Evolutionary conservation across 2,888 invertebrate species (phyloP), one percentile per base, ranked within the genome.

Genomic region (Diploptera punctata): DNA sequence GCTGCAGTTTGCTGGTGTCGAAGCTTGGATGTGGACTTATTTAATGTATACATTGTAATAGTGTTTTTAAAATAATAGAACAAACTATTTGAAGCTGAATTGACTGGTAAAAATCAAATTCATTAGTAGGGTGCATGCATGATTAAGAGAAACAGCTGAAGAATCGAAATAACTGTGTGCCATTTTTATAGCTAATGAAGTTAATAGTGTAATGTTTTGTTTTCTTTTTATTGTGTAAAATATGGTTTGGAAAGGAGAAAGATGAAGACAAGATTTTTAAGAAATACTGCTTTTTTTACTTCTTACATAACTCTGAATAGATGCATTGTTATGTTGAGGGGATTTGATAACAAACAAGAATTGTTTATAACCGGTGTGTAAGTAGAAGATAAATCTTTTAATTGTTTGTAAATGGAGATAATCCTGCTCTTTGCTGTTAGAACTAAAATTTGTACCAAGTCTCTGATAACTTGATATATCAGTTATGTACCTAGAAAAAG

Each of bases 91-190:
- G 5, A 10, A 33, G 33, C 33, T 7, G 33, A 33, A 33, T 7
- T 3, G 52, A n/a, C 52, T 52, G 52, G 13, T 52, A 10, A 33
- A n/a, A 33, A 33, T 33, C 33, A 33, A 33, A 33, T 10, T 7
- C 10, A 10, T 10, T 33, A 33, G 3, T 24, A 24, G 3, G 49
- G 5, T 49, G 3, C 49, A 49, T 49, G 18, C 19, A 3, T 10
- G 18, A n/a, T 47, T 7, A 10, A n/a, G 10, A n/a, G 7, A 10
- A 47, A 13, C 7, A 10, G n/a, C 16, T n/a, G 10, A 26, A 57
- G 57, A 24, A 57, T n/a, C 26, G 57, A 57, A 57, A 57, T 18
- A 57, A 57, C 29, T 29, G 57, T 57, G 57, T 57, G 57, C 57
- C 57, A 57, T 57, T 57, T 54, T 57, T 57, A 57, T 57, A 21